Evolutionary conservation across 2,797 vertebrate species (phyloP), one percentile per base, ranked within the genome.

Genomic region (Gambusia yucatana): DNA sequence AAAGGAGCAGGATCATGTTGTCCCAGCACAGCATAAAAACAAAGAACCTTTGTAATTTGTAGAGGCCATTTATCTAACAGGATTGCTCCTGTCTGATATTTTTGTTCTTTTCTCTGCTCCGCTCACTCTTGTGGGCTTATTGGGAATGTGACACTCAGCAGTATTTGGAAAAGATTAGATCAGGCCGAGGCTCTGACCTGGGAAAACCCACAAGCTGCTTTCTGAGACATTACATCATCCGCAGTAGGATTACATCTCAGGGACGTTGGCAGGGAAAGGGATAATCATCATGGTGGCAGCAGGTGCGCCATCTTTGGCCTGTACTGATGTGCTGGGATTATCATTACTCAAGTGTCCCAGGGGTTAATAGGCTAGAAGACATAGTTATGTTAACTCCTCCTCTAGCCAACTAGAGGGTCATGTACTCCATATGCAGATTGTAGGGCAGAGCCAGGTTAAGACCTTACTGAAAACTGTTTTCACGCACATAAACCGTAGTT

Each of bases 201-300:
- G 63, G 55, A 76, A 85, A 75, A 85, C 78, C 69, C 65, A 50
- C 82, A 73, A 41, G 22, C 73, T 65, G 71, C 79, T 72, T 72
- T 71, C 65, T 28, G 8, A 88, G 86, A 89, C 82, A 71, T 88
- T 55, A 13, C 80, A 80, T 91, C 81, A 85, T 82, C 70, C 14
- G 2, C 70, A 6, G 28, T 76, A 57, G 83, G 86, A 83, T 91
- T 86, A 89, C 41, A 50, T 87, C 77, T 47, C 65, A 43, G 82
- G 78, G 84, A 71, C 1, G 1, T 65, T 46, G 72, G 59, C 55
- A 46, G 77, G 82, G 77, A 78, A 69, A 33, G 72, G 77, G 84
- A 79, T 88, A 90, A 91, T 91, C 69, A 83, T 80, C 75, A 55
- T 25, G 81, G 81, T 81, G 22, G 14, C 82, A 76, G 59, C 30